Evolutionary conservation across 30 jellyfish, hydroid and myxozoan species (phyloP), one percentile per base, ranked within the genome.

Genomic region (Aurelia aurita complex sp. Pacific): DNA sequence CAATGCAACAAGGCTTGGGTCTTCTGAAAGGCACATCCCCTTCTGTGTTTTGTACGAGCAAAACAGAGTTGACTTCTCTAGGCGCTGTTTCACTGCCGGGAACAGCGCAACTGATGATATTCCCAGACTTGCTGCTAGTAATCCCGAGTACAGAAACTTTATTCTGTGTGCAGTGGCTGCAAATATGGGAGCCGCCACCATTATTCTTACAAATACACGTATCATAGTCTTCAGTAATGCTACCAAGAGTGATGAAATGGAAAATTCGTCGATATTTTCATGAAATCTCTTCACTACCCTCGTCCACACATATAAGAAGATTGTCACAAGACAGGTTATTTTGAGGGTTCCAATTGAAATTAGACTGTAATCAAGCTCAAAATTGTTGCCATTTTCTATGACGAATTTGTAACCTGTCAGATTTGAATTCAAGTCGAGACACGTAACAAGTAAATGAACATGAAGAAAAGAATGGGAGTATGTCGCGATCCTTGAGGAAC

Each of bases 1-100:
- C 69, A 94, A 54, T 4, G 86, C 93, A 35, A 88, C 83, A 70
- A 76, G 88, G 57, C 97, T 83, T 29, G 97, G 97, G 57, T 88
- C 96, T 57, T 64, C 64, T 53, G 96, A 74, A 32, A 88, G 76
- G 66, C 98, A 94, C 10, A 62, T 53, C 17, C 96, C 92, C 13
- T 76, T 65, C 62, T 57, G 53, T 32, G 92, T 64, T 33, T 60
- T 64, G 33, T 66, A 72, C 13, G 76, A 79, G 69, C 98, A 94
- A 33, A 88, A 74, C 7, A 88, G 70, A 15, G 97, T 38, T 32
- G 84, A 70, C 19, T 69, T 51, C 62, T 78, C 90, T 60, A 94
- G 75, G 18, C 64, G 61, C 57, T 29, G 63, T 46, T 76, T 86
- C 1, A 86, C 81, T 8, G 67, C 36, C 15, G 95, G 95, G 61